These are phyloP conservation scores for Calameuta idolon DNA, from an alignment of 2,888 invertebrate species.

Conservation along the genomic window DNA sequence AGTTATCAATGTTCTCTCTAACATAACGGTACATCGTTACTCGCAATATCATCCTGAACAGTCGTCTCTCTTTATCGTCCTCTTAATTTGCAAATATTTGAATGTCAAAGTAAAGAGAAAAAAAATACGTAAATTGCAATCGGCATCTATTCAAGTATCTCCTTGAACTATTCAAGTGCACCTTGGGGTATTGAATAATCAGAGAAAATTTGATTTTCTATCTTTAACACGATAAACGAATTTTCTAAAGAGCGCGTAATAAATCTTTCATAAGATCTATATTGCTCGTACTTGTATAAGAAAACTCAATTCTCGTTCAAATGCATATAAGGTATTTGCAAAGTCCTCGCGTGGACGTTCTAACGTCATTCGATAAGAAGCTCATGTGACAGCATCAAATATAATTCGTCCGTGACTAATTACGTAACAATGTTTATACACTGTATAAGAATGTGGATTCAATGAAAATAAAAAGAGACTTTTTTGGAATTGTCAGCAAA, in stretches of 20 bases:
- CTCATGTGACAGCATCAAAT: background rate
- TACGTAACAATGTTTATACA: background rate
- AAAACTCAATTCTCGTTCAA: background rate
- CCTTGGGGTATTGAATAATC: background rate
- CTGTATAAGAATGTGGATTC: background rate
- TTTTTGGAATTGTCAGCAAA: too few species aligned
- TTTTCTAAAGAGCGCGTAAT: background rate
- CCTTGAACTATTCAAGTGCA: background rate
- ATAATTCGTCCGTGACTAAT: background rate
- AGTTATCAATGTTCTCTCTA: background rate
- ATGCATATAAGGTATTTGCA: background rate
- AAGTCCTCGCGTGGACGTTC: background rate
- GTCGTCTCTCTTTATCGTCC: background rate
- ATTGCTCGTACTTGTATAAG: background rate
- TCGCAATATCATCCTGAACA: background rate
- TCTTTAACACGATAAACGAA: background rate
- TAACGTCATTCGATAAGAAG: background rate
- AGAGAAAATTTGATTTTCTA: background rate
- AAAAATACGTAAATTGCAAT: background rate
- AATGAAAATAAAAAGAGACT: background rate
- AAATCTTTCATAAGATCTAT: background rate
- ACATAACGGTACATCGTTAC: background rate
- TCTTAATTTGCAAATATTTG: background rate
- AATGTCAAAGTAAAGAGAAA: background rate
- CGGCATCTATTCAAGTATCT: background rate